Evolutionary conservation across 1,140 invertebrate species (phyloP), one percentile per base, ranked within the genome.

Genomic region (Geopemphigus sp.): DNA sequence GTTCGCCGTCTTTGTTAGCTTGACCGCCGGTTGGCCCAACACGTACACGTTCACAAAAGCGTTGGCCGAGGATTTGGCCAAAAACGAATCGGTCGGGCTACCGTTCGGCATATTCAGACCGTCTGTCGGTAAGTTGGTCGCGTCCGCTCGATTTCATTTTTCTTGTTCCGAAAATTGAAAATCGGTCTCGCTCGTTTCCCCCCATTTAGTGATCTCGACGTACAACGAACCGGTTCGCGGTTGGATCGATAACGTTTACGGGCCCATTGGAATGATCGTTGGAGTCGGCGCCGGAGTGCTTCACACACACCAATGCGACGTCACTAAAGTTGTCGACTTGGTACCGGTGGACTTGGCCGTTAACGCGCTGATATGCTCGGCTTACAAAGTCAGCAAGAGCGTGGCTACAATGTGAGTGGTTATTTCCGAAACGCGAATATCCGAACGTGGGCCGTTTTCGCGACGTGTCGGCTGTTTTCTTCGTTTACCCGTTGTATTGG

Each of bases 191-290:
- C n/a, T n/a, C n/a, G n/a, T 19, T 50, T 61, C 32, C 22, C 24
- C 47, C 70, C 26, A 87, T 86, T 19, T 85, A 91, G 94, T 97
- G 45, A 90, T 94, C 32, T 92, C 94, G 0, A 92, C 93, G 3
- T 94, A 92, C 86, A 89, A 90, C 76, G 94, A 96, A 83, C 90
- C 91, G 0, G 72, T 91, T 0, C 82, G 85, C 14, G 92, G 92
- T 54, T 97, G 95, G 95, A 91, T 94, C 63, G 94, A 97, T 84
- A 96, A 96, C 85, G 87, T 93, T 82, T 95, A 95, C 84, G 94
- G 94, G 32, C 87, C 91, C 2, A 90, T 89, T 81, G 94, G 91
- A 45, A 87, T 91, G 0, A 87, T 90, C 0, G 86, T 89, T 0
- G 84, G 83, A 10, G 84, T 86, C 66, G 88, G 89, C 19, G 88